Evolutionary conservation across 1,140 invertebrate species (phyloP).

Genomic region (Catajapyx aquilonaris): DNA sequence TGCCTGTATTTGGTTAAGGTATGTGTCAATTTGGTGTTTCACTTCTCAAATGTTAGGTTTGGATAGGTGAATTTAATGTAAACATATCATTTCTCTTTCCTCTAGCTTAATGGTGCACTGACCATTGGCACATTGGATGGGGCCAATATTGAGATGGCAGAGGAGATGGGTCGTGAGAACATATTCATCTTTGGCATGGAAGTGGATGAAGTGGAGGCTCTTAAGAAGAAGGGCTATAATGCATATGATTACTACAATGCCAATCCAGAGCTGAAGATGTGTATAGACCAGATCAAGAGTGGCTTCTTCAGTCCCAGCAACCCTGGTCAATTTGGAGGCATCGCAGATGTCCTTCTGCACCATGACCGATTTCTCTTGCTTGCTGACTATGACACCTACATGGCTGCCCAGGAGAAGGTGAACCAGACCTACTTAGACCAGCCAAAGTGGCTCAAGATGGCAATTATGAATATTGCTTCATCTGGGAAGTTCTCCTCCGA

Average conservation of each 20-base stretch:
- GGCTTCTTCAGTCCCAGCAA: slow-evolving; percentile 92
- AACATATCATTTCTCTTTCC: slow-evolving; percentile 9
- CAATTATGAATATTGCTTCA: slow-evolving; percentile 85
- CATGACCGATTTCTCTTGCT: slow-evolving; percentile 85
- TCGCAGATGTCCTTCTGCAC: slow-evolving; percentile 75
- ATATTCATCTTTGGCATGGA: slow-evolving; percentile 99
- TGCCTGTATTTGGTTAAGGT: background rate
- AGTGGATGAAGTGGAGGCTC: slow-evolving; percentile 68
- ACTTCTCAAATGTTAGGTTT: slow-evolving; percentile 4
- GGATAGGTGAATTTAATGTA: background rate
- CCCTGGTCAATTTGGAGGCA: slow-evolving; percentile 71
- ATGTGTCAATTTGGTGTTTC: too few relatives aligned
- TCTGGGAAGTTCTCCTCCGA: slow-evolving; percentile 97
- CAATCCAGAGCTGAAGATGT: slow-evolving; percentile 73
- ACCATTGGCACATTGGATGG: slow-evolving; percentile 98
- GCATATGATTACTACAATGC: slow-evolving; percentile 81
- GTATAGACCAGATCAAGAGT: slow-evolving; percentile 86
- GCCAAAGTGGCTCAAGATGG: slow-evolving; percentile 84
- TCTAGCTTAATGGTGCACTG: slow-evolving; percentile 79
- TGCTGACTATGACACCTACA: slow-evolving; percentile 89
- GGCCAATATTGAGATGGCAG: slow-evolving; percentile 98
- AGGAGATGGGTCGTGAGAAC: slow-evolving; percentile 95
- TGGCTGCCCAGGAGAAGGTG: slow-evolving; percentile 79
- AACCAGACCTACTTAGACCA: slow-evolving; percentile 67
- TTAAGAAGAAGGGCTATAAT: slow-evolving; percentile 70